Percentiles rank a stretch among this genome's conserved stretches.
These are phyloP conservation scores for Enteromius anoplus DNA, from an alignment of 2,797 vertebrate genomes.

Conservation along the genomic window DNA sequence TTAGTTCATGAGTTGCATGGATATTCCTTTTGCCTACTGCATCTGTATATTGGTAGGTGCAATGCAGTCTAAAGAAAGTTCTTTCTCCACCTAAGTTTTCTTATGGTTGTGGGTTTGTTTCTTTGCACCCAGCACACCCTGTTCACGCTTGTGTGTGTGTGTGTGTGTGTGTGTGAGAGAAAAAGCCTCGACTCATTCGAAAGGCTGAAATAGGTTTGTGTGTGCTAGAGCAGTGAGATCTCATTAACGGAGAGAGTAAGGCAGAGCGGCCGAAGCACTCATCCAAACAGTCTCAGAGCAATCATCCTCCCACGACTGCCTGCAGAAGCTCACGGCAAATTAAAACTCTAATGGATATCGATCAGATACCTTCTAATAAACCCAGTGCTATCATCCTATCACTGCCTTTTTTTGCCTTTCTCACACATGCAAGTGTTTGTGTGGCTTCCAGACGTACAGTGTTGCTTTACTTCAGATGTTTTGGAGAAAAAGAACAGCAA, in stretches of 20 bases:
- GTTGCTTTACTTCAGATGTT: conserved; percentile 7
- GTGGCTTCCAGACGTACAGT: background rate
- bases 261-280: conserved; percentile 24
- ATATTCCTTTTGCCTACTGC: conserved; percentile 5
- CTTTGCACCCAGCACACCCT: background rate
- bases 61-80: conserved; percentile 19
- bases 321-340: conserved; percentile 47
- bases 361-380: conserved; percentile 51
- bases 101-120: background rate
- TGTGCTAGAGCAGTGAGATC: conserved; percentile 37
- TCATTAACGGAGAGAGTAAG: conserved; percentile 45
- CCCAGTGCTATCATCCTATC: conserved; percentile 32
- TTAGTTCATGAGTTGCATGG: background rate
- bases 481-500: conserved; percentile 3
- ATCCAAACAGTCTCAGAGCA: conserved; percentile 48
- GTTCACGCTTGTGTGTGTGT: conserved; percentile 3
- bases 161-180: conserved; percentile 1
- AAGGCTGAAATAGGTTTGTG: conserved; percentile 41
- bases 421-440: conserved; percentile 12
- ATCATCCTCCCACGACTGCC: conserved; percentile 42
- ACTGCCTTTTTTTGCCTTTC: background rate
- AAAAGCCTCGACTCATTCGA: conserved; percentile 35
- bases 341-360: conserved; percentile 54
- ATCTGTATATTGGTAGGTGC: background rate
- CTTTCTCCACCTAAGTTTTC: conserved; percentile 7